phyloP scores from a whole-genome alignment of 2,888 invertebrate genomes.

The Drosophila pseudotalamancana region DNA sequence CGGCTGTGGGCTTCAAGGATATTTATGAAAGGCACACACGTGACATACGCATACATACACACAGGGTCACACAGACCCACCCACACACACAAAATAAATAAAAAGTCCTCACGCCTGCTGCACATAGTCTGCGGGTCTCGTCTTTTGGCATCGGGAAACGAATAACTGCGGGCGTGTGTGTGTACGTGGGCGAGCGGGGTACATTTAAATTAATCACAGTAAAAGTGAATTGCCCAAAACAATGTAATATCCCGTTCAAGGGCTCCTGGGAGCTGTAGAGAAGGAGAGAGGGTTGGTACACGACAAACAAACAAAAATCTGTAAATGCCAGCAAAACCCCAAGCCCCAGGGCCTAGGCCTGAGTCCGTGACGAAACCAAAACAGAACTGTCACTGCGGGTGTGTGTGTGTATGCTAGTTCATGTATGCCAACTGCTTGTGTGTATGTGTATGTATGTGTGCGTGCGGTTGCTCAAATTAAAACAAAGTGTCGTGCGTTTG shows the following conservation, averaged over 20 bases:
- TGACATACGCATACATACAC: conserved; percentile 35
- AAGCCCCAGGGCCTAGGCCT: conserved; percentile 30
- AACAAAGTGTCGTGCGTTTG: conserved; percentile 80
- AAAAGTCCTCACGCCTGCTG: conserved; percentile 33
- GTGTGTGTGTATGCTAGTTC: conserved; percentile 33
- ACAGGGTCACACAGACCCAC: not conserved
- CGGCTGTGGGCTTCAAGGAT: conserved; percentile 50
- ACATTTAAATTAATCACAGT: conserved; percentile 79
- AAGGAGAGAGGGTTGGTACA: conserved; percentile 1
- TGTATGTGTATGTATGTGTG: conserved; percentile 44
- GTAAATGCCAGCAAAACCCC: conserved; percentile 55
- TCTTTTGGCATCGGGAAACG: conserved; percentile 12
- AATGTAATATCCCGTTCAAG: conserved; percentile 72
- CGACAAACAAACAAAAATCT: conserved; percentile 70
- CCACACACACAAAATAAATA: conserved; percentile 3
- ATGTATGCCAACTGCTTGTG: conserved; percentile 33
- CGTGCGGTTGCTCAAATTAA: conserved; percentile 76
- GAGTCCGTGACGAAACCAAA: conserved; percentile 73
- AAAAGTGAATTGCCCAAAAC: conserved; percentile 80
- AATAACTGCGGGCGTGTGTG: conserved; percentile 11
- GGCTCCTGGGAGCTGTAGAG: conserved; percentile 55
- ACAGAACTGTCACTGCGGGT: conserved; percentile 59
- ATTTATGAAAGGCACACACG: conserved; percentile 74
- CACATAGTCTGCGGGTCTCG: conserved; percentile 35
- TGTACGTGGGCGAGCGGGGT: conserved; percentile 1